Base-by-base conservation (phyloP, 2,113 vertebrate genomes). In the Carassius gibelio region DNA sequence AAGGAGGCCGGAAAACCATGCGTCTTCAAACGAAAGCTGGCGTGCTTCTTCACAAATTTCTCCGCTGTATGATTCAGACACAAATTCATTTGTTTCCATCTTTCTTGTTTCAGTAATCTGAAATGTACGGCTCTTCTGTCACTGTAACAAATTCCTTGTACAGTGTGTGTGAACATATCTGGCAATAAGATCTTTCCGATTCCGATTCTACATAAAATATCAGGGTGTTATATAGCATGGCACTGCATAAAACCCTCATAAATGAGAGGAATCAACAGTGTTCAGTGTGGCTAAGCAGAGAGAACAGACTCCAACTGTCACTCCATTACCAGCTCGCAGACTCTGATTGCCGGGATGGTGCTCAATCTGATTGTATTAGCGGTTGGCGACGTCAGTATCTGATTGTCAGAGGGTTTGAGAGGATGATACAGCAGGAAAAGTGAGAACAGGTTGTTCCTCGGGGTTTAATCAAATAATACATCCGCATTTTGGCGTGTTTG, bases 241-340 rank as follows among this genome's bases (percentile, higher is more conserved):
- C 45, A 10, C 45, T 10, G 10, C 45, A 48, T 48, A 48, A 48
- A 9, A 48, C 45, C 45, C 45, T 48, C 45, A 21, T 80, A 79
- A 83, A 88, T n/a, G 38, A 83, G 75, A 26, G 71, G 30, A 75
- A 81, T 64, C 87, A 83, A 59, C 45, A 79, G 45, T 8, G 59
- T 38, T 14, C 3, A 59, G 72, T 34, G 34, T 13, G 38, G 82
- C n/a, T 19, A 36, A 61, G 5, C 36, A 48, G 14, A 23, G 26
- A 76, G 21, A 30, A 68, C 62, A 36, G 21, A n/a, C 62, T 59
- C 36, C 23, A 64, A 17, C 75, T 15, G 21, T 42, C 17, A 15
- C 68, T 72, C 75, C 68, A 85, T 76, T 87, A 88, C 79, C 68
- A 75, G 19, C 21, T 77, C 61, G 61, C 15, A 71, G 30, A 17